Conservation (phyloP, 2,797 vertebrate genomes). For the Thaleichthys pacificus region DNA sequence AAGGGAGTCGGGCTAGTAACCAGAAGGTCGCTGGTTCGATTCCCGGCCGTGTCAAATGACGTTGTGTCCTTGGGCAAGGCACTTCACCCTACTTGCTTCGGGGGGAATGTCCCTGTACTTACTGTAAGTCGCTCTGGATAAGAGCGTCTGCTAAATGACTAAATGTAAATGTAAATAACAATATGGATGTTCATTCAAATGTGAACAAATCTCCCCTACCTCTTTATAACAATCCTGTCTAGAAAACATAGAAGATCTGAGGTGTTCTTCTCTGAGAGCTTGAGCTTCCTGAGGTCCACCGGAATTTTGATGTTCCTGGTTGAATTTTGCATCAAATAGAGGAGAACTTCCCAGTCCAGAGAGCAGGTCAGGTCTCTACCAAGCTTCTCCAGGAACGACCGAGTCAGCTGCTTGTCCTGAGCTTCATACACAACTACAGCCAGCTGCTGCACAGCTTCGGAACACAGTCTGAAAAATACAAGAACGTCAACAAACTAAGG, state of each 20-base stretch:
- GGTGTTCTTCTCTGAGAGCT: slow-evolving; percentile 22
- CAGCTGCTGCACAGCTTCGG: slow-evolving; percentile 37
- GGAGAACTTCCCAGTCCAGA: slow-evolving; percentile 54
- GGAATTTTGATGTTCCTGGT: slow-evolving; percentile 18
- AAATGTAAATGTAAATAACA: too few relatives aligned
- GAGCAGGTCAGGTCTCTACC: slow-evolving; percentile 52
- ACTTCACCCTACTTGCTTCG: too few relatives aligned
- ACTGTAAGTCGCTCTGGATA: too few relatives aligned
- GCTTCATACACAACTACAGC: slow-evolving; percentile 38
- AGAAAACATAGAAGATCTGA: slow-evolving; percentile 33
- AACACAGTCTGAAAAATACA: slow-evolving; percentile 38
- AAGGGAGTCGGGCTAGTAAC: too few relatives aligned
- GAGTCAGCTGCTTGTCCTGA: slow-evolving; percentile 44
- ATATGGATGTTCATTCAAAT: not conserved
- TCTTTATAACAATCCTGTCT: slow-evolving; percentile 27
- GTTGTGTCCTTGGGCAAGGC: too few relatives aligned
- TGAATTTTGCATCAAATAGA: slow-evolving; percentile 45
- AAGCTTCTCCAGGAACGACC: slow-evolving; percentile 39
- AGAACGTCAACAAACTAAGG: not conserved
- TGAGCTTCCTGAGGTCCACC: slow-evolving; percentile 45
- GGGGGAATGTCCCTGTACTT: too few relatives aligned
- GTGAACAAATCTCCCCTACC: slow-evolving; percentile 21
- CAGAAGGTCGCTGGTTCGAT: too few relatives aligned
- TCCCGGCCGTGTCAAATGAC: too few relatives aligned
- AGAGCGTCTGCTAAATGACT: too few relatives aligned